These are phyloP conservation scores for Telmatochromis brachygnathus DNA, from an alignment of 2,113 vertebrate genomes.

Conservation along the genomic window DNA sequence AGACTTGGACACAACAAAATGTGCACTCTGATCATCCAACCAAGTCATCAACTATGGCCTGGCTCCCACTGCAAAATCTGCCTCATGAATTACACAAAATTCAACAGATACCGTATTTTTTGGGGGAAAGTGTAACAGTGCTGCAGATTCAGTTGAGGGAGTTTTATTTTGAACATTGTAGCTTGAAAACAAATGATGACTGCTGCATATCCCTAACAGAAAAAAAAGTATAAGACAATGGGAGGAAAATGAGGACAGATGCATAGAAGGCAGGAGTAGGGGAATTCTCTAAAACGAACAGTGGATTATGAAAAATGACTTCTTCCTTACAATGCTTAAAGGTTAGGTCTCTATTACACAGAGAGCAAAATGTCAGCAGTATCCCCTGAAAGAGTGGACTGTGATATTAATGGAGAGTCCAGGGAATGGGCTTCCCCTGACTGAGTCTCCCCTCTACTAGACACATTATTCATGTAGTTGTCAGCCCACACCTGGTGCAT, in stretches of 20 bases:
- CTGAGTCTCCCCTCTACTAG: conserved; percentile 56
- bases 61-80: not conserved
- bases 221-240: conserved; percentile 9
- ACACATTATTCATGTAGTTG: conserved; percentile 69
- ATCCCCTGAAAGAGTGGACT: conserved; percentile 66
- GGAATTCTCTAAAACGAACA: conserved; percentile 51
- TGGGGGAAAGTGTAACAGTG: not conserved
- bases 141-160: not conserved
- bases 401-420: conserved; percentile 71
- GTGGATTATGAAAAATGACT: conserved; percentile 84
- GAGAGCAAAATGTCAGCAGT: conserved; percentile 73
- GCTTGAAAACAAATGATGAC: conserved; percentile 2
- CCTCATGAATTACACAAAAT: not conserved
- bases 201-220: not conserved
- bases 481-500: conserved; percentile 62
- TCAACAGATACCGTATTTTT: not conserved
- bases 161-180: not conserved
- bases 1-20: conserved; percentile 54
- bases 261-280: conserved; percentile 16
- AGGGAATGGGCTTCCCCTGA: conserved; percentile 62
- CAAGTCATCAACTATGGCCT: conserved; percentile 30
- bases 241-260: conserved; percentile 34
- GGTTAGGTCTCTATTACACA: conserved; percentile 83
- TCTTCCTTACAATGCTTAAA: conserved; percentile 80
- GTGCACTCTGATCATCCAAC: conserved; percentile 46